Percentiles rank a stretch among this genome's conserved stretches.
These are phyloP conservation scores for Drosophila antonietae DNA, from an alignment of 2,888 invertebrate genomes.

Conservation along the genomic window DNA sequence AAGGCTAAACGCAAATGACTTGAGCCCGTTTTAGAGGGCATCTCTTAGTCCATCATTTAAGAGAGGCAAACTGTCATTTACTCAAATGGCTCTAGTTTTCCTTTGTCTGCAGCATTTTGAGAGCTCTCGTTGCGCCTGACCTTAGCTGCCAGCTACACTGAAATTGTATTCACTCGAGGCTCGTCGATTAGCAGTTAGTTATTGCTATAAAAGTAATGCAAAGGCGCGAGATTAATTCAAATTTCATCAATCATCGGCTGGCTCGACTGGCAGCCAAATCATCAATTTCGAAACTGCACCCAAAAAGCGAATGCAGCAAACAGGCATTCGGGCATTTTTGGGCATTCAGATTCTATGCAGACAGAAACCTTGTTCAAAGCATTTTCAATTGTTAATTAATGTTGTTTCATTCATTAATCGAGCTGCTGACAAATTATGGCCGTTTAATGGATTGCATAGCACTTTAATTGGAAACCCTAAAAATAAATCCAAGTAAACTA, in stretches of 20 bases:
- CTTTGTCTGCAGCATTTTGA: constrained; percentile 31
- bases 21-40: not conserved
- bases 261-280: constrained; percentile 10
- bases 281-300: constrained; percentile 45
- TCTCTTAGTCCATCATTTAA: not conserved
- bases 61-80: not conserved
- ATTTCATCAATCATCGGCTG: constrained; percentile 51
- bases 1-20: not conserved
- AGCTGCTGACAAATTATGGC: constrained; percentile 66
- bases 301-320: constrained; percentile 46
- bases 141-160: constrained; percentile 44
- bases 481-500: constrained; percentile 25
- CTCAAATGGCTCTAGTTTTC: constrained; percentile 35
- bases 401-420: constrained; percentile 55
- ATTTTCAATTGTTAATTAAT: constrained; percentile 72
- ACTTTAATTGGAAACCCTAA: constrained; percentile 47
- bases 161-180: constrained; percentile 19
- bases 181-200: constrained; percentile 37
- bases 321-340: constrained; percentile 6
- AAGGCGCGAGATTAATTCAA: constrained; percentile 37
- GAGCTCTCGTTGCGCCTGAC: constrained; percentile 43
- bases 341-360: constrained; percentile 26
- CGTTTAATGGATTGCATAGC: constrained; percentile 47
- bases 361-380: constrained; percentile 58
- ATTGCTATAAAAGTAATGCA: constrained; percentile 8